Percentiles rank a stretch among this genome's conserved stretches.
These are phyloP conservation scores for Ophioninae sp. DNA, from an alignment of 2,888 invertebrate genomes.

Conservation along the genomic window DNA sequence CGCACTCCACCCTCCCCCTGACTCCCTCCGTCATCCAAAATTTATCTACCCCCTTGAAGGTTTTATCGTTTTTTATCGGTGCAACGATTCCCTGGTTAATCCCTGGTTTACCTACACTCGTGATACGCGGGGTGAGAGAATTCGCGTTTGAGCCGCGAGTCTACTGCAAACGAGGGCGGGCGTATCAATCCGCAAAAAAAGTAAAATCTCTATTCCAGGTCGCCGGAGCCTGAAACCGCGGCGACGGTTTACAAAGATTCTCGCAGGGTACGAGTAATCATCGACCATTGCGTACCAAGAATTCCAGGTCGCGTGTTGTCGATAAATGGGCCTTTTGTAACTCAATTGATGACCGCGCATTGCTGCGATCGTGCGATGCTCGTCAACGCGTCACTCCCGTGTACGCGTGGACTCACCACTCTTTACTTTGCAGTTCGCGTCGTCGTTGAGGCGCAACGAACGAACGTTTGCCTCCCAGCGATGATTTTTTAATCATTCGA, in stretches of 20 bases:
- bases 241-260: neutral
- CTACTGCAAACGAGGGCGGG: neutral
- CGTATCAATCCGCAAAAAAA: neutral
- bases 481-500: too few species aligned
- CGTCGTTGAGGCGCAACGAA: too few species aligned
- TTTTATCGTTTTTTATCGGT: neutral
- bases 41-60: neutral
- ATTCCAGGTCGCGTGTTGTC: slow-evolving; percentile 65
- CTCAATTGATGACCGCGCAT: slow-evolving; percentile 66
- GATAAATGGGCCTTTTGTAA: slow-evolving; percentile 70
- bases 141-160: neutral
- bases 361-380: slow-evolving; percentile 58
- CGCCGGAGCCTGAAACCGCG: neutral
- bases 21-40: slow-evolving; percentile 11
- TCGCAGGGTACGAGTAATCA: slow-evolving; percentile 4
- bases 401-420: neutral
- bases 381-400: slow-evolving; percentile 21
- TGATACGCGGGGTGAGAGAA: too few species aligned
- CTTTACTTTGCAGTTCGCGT: too few species aligned
- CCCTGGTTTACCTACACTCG: too few species aligned
- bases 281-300: slow-evolving; percentile 27
- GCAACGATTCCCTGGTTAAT: neutral
- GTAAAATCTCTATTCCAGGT: neutral
- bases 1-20: slow-evolving; percentile 6
- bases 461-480: too few species aligned